phyloP scores from a whole-genome alignment of 1,140 invertebrate species.

The Brevipalpus yothersi region DNA sequence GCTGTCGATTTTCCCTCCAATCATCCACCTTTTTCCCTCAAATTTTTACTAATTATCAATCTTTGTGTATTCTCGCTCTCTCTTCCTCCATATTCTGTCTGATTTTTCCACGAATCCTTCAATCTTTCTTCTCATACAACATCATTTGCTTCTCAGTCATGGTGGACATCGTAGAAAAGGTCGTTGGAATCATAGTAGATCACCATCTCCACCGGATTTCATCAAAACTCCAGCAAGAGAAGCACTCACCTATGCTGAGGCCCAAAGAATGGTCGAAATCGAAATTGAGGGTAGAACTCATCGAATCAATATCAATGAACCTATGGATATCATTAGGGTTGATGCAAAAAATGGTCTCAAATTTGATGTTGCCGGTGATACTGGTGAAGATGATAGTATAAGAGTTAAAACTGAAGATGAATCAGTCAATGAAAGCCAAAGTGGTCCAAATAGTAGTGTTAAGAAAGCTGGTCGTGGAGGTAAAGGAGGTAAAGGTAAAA shows the following conservation, averaged over 20 bases:
- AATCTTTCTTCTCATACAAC: too few species aligned
- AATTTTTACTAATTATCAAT: too few species aligned
- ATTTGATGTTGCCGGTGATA: neutral
- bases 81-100: too few species aligned
- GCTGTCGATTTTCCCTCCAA: too few species aligned
- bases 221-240: slow-evolving; percentile 17
- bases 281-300: slow-evolving; percentile 41
- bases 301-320: slow-evolving; percentile 25
- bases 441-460: neutral
- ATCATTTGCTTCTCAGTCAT: neutral
- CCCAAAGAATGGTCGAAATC: slow-evolving; percentile 56
- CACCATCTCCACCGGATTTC: slow-evolving; percentile 8
- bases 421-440: neutral
- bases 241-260: slow-evolving; percentile 41
- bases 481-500: slow-evolving; percentile 2
- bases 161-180: neutral
- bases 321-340: slow-evolving; percentile 19
- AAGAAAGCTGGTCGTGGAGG: neutral
- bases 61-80: too few species aligned
- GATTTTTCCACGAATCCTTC: too few species aligned
- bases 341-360: slow-evolving; percentile 3
- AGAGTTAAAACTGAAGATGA: neutral
- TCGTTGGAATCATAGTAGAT: slow-evolving; percentile 13
- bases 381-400: neutral
- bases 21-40: too few species aligned